Evolutionary conservation across 1,140 invertebrate species (phyloP), one percentile per base, ranked within the genome.

Genomic region (Calliphora vicina): DNA sequence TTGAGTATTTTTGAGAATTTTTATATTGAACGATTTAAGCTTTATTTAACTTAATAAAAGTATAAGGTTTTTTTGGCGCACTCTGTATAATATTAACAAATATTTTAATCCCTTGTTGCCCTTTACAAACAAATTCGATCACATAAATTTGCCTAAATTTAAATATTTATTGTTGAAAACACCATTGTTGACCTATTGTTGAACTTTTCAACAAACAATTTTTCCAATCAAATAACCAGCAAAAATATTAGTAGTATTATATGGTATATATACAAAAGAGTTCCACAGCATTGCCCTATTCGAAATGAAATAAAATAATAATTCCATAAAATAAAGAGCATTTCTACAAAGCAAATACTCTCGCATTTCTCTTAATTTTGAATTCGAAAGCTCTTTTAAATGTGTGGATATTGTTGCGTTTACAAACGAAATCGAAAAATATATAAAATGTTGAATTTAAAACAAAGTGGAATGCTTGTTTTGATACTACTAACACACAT

Each of bases 401-500:
- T 2, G 35, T 76, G 73, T 17, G 17, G n/a, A 42, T 20, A 6
- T 42, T 17, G 6, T 57, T 57, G n/a, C n/a, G n/a, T n/a, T n/a
- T 57, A 4, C 15, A 6, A 35, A 74, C 2, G 5, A 74, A 35
- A 76, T 9, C 6, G 1, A 27, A 72, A 27, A 72, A 13, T 8
- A 76, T 42, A 35, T 35, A 35, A 8, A 2, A 5, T 10, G 6
- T 35, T 35, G 0, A 76, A 35, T 42, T 9, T 42, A 76, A 76
- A 35, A 35, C 17, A 8, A 29, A 9, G n/a, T 76, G 20, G 9
- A 76, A n/a, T 42, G 50, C n/a, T 57, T 76, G 9, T 15, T n/a
- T 35, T 35, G 73, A 42, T n/a, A 76, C 73, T 76, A 76, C 73
- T 76, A 76, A 76, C 73, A 76, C 23, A 76, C 27, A 76, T 76